Evolutionary conservation across 35 echinoderm and acorn worm genomes (phyloP).

Genomic region (Apostichopus californicus): DNA sequence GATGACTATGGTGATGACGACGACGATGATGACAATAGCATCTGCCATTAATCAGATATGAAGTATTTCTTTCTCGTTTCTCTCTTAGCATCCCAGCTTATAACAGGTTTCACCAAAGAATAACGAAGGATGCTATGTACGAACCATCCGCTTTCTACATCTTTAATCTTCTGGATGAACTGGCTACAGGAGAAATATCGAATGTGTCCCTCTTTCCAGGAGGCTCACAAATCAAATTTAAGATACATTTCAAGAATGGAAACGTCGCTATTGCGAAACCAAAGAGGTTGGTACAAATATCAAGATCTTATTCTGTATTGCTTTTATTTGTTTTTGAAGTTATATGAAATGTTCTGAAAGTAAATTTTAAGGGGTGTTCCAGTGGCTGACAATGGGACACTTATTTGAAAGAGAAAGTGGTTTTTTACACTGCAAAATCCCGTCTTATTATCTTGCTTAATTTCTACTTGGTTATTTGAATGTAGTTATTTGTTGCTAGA

Average conservation of each 20-base stretch:
- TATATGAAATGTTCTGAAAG: neutral
- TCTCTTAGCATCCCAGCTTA: neutral
- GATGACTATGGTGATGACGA: too few species aligned
- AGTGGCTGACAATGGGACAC: neutral
- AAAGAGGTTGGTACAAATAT: slow-evolving; percentile 62
- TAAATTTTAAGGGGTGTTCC: neutral
- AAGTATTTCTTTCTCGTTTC: neutral
- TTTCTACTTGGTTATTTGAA: too few species aligned
- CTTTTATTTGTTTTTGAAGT: neutral
- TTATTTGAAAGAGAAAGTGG: too few species aligned
- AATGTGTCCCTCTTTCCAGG: slow-evolving; percentile 56
- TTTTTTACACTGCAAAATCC: too few species aligned
- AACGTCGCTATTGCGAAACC: slow-evolving; percentile 82
- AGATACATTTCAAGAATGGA: slow-evolving; percentile 66
- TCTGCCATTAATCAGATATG: neutral
- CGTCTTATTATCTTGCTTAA: too few species aligned
- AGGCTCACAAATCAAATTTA: slow-evolving; percentile 80
- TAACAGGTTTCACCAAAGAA: slow-evolving; percentile 20
- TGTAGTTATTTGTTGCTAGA: too few species aligned
- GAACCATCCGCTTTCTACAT: slow-evolving; percentile 58
- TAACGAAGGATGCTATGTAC: slow-evolving; percentile 76
- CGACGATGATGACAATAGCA: too few species aligned
- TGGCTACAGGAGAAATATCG: slow-evolving; percentile 54
- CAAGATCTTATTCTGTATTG: neutral
- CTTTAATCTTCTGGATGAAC: slow-evolving; percentile 52